Base-by-base conservation (phyloP, 2,113 vertebrate species). In the Sarotherodon lohbergeri region DNA sequence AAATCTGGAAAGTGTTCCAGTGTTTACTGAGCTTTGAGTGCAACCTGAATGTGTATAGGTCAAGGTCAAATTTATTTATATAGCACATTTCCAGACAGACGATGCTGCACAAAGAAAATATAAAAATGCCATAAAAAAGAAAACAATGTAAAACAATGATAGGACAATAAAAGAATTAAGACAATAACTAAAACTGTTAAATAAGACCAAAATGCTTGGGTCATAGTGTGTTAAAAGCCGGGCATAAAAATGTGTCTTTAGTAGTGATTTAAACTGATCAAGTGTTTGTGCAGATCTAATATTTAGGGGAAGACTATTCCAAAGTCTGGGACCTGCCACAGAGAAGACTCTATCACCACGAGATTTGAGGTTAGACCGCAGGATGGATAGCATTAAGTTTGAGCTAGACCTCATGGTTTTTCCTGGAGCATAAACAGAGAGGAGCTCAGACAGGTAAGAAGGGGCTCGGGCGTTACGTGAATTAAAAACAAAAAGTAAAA, bases 401-500 rank as follows among this genome's bases (percentile, higher is more conserved):
- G 57, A 61, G 57, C 57, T 34, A 1, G 1, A 61, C 57, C 29
- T 61, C 57, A 0, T 34, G 57, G 29, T 34, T 61, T 34, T 61
- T 61, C 29, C 57, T 61, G 29, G 16, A 10, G 57, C 29, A 0
- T 0, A 34, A 61, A 61, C 29, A 34, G 29, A 19, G 16, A 61
- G 29, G 57, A 34, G 29, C 57, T 61, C 57, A 34, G 57, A 19
- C 29, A 19, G 16, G 3, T 34, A 0, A 61, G 29, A 34, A 61
- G 57, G 0, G 57, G 57, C 57, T 61, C 9, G 0, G 0, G 0
- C 29, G 34, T 61, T 61, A 61, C 19, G 16, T 3, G 57, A 34
- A 61, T 19, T 61, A 61, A 61, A 61, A 61, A 61, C 8, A 34
- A 61, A 61, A 61, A 32, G 27, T 61, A 17, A 61, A 61, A 10